A percentile compares a stretch with the other conserved stretches of the same genome.
These are phyloP conservation scores for Stratiomys singularior DNA, from an alignment of 2,888 invertebrate genomes.

Conservation along the genomic window DNA sequence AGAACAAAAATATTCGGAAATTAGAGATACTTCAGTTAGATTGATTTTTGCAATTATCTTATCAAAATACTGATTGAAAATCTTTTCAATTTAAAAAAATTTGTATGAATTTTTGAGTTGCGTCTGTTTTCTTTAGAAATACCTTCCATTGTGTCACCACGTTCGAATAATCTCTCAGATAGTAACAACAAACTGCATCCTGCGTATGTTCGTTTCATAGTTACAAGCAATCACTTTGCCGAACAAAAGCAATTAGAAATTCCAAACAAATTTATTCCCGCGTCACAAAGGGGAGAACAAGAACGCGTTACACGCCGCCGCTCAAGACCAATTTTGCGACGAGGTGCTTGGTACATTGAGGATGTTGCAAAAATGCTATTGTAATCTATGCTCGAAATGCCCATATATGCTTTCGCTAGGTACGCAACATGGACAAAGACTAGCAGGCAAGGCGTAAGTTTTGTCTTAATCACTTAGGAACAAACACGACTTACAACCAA, in stretches of 20 bases:
- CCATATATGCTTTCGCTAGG: constrained; percentile 26
- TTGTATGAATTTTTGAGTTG: too few species aligned
- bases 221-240: constrained; percentile 25
- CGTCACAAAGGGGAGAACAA: constrained; percentile 48
- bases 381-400: constrained; percentile 26
- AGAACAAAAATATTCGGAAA: too few species aligned
- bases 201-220: constrained; percentile 4
- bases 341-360: constrained; percentile 25
- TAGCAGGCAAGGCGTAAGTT: constrained; percentile 49
- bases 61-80: too few species aligned
- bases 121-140: too few species aligned
- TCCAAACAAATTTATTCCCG: constrained; percentile 56
- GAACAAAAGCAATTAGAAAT: constrained; percentile 54
- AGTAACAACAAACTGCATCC: neutral
- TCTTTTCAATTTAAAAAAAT: too few species aligned
- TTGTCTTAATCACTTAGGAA: constrained; percentile 49
- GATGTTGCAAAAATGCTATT: neutral
- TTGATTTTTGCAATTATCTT: too few species aligned
- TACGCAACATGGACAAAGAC: constrained; percentile 16
- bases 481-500: constrained; percentile 48
- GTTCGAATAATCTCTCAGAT: neutral
- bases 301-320: constrained; percentile 19
- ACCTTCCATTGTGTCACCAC: neutral
- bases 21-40: too few species aligned
- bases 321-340: constrained; percentile 16